Base-by-base conservation (phyloP, 2,113 vertebrate genomes). In the Rhombomys opimus region DNA sequence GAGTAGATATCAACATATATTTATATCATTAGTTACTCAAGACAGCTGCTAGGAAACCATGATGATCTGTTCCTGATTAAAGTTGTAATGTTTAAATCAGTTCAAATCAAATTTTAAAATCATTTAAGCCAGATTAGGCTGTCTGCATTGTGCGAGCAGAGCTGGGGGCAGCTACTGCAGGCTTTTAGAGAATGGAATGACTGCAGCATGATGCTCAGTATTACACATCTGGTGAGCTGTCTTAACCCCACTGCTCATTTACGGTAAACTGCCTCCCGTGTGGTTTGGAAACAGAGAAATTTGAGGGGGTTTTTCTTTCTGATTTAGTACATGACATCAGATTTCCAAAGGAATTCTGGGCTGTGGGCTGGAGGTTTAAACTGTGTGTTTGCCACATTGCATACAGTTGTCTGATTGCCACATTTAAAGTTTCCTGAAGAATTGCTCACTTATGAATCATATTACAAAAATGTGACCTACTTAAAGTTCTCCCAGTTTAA, bases 241-340 rank as follows among this genome's bases (percentile, higher is more conserved):
- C 52, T 96, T 88, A 67, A n/a, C 17, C 30, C 50, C 35, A 7
- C 65, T 59, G 22, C 23, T 87, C 91, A 84, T 63, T 96, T 77
- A 92, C 20, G 23, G 87, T 96, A 96, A 97, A 88, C 41, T 80
- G 59, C 80, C 41, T 97, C 70, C 95, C 57, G 15, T 94, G 88
- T 97, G 92, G 95, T 87, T 97, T 93, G 54, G 57, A 92, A 77
- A 77, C 23, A 89, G 46, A 90, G 75, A 78, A 65, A 54, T 5
- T 12, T 72, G 30, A 50, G 54, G 18, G 18, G 12, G 72, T 88
- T 87, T 78, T 87, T 57, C 93, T 89, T 93, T 68, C 85, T 92
- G 85, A 78, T 89, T 96, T 95, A 76, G 86, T 57, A 14, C 96
- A 92, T 97, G 84, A 96, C 93, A 97, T 95, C 93, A 96, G 75